phyloP scores from a whole-genome alignment of 64 coral and sea anemone species.

The Catalaphyllia jardinei region DNA sequence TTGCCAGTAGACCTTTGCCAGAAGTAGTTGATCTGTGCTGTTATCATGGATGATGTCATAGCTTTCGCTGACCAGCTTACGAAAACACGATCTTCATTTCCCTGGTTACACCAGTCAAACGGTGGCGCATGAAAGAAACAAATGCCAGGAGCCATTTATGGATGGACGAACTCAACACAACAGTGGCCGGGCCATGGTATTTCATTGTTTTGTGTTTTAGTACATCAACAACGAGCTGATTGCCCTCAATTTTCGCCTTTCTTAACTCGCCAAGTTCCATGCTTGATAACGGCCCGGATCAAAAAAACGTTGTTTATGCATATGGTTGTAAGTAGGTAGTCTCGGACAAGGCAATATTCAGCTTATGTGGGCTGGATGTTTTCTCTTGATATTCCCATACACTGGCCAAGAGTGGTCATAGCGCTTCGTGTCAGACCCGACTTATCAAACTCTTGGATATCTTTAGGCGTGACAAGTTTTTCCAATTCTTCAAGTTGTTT shows the following conservation, averaged over 20 bases:
- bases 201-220: slow-evolving; percentile 8
- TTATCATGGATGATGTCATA: slow-evolving; percentile 52
- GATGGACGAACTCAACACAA: slow-evolving; percentile 23
- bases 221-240: neutral
- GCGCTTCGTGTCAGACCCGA: neutral
- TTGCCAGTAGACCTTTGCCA: slow-evolving; percentile 6
- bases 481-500: neutral
- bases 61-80: slow-evolving; percentile 28
- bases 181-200: slow-evolving; percentile 37
- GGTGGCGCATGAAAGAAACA: no score
- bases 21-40: slow-evolving; percentile 30
- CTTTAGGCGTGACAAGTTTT: neutral
- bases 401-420: no score
- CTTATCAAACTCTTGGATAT: neutral
- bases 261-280: no score
- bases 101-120: no score
- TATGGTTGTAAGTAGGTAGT: slow-evolving; percentile 37
- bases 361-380: neutral
- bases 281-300: slow-evolving; percentile 5
- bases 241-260: no score
- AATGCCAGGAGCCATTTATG: no score
- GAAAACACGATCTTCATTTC: no score
- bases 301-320: slow-evolving; percentile 54
- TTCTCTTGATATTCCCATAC: neutral
- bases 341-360: slow-evolving; percentile 48